Evolutionary conservation across 2,888 invertebrate species (phyloP).

Genomic region (Troides aeacus): DNA sequence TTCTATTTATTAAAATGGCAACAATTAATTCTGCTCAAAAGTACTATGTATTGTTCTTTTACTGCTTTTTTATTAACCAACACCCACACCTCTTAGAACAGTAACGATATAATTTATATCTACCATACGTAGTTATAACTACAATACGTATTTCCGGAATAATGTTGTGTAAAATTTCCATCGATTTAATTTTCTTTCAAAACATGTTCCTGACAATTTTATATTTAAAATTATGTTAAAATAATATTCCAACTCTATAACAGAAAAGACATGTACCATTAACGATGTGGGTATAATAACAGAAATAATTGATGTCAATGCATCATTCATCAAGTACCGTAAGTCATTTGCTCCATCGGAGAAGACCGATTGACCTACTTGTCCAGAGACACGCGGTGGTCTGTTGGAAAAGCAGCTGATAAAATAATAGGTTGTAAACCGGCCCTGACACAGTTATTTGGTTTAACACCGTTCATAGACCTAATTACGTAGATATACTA

Average conservation of each 20-base stretch:
- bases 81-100: too few relatives aligned
- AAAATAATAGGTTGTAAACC: slow-evolving; percentile 34
- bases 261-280: not conserved
- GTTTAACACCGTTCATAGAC: slow-evolving; percentile 54
- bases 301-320: slow-evolving; percentile 29
- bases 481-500: slow-evolving; percentile 53
- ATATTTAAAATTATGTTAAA: too few relatives aligned
- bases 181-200: too few relatives aligned
- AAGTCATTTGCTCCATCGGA: slow-evolving; percentile 39
- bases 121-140: too few relatives aligned
- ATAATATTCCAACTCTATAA: not conserved
- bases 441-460: slow-evolving; percentile 67
- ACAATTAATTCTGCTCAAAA: too few relatives aligned
- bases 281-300: slow-evolving; percentile 20
- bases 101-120: too few relatives aligned
- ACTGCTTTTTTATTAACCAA: too few relatives aligned
- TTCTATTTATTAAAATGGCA: too few relatives aligned
- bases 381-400: slow-evolving; percentile 21
- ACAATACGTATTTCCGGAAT: too few relatives aligned
- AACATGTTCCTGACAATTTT: too few relatives aligned
- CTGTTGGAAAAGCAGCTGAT: slow-evolving; percentile 33
- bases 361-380: slow-evolving; percentile 52
- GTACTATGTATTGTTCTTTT: too few relatives aligned
- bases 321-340: slow-evolving; percentile 33
- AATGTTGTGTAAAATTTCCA: too few relatives aligned